Conservation (phyloP, 2,113 vertebrate genomes). For the Choloepus hoffmanni region DNA sequence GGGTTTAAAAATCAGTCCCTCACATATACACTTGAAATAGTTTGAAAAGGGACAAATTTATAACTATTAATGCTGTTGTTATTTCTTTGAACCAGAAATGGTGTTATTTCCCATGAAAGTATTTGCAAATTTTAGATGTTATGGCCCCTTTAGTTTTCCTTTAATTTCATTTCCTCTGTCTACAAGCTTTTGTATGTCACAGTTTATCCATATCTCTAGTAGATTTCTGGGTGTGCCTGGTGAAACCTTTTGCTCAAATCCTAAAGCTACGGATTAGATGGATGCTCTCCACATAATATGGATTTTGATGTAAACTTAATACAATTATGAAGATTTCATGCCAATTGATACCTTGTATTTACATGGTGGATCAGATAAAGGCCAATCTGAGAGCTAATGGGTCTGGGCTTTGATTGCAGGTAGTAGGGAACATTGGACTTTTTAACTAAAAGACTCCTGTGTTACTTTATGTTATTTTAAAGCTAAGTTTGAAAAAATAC, state of each 20-base stretch:
- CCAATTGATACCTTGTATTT: neutral
- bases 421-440: neutral
- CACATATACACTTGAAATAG: constrained; percentile 84
- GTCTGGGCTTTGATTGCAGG: neutral
- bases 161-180: constrained; percentile 56
- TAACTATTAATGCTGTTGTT: constrained; percentile 68
- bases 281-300: neutral
- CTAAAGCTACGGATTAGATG: constrained; percentile 15
- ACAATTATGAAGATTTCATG: constrained; percentile 40
- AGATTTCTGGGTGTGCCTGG: constrained; percentile 47
- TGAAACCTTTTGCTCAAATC: constrained; percentile 6
- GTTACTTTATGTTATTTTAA: neutral
- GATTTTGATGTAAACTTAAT: constrained; percentile 53
- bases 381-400: neutral
- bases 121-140: constrained; percentile 50
- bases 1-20: constrained; percentile 87
- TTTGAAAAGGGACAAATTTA: constrained; percentile 80
- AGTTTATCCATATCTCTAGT: constrained; percentile 37
- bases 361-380: neutral
- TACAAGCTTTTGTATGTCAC: neutral
- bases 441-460: neutral
- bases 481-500: constrained; percentile 6
- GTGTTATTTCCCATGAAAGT: constrained; percentile 53
- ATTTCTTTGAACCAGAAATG: constrained; percentile 49
- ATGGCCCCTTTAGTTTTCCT: constrained; percentile 23